These are phyloP conservation scores for Dreissena rostriformis DNA, from an alignment of 1,140 invertebrate species.

Conservation along the genomic window DNA sequence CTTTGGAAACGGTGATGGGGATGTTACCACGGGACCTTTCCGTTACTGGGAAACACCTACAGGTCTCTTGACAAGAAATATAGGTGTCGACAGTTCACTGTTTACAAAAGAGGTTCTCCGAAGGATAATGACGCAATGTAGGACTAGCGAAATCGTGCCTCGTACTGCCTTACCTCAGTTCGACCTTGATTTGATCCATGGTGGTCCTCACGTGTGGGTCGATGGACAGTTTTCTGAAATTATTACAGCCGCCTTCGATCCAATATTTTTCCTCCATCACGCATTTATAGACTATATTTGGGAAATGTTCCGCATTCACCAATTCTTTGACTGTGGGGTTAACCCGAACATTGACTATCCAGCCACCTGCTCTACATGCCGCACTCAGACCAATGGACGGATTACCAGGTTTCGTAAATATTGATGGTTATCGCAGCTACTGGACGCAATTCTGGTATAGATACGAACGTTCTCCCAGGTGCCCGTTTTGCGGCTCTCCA, in stretches of 20 bases:
- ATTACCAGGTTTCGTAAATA: conserved; percentile 29
- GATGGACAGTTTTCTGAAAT: conserved; percentile 69
- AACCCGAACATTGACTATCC: conserved; percentile 45
- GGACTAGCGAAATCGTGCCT: conserved; percentile 25
- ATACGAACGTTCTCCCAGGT: conserved; percentile 44
- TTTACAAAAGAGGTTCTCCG: conserved; percentile 25
- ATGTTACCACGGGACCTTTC: conserved; percentile 78
- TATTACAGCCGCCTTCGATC: conserved; percentile 77
- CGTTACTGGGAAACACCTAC: conserved; percentile 60
- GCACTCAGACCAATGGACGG: conserved; percentile 37
- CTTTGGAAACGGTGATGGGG: conserved; percentile 79
- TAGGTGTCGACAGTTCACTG: conserved; percentile 31
- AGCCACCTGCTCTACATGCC: conserved; percentile 8
- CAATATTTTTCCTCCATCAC: conserved; percentile 80
- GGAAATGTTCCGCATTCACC: conserved; percentile 65
- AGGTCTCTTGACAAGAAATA: conserved; percentile 52
- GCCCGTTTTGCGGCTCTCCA: conserved; percentile 47
- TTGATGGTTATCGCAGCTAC: conserved; percentile 40
- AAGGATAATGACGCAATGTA: conserved; percentile 35
- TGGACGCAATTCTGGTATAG: conserved; percentile 55
- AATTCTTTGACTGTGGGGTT: conserved; percentile 20
- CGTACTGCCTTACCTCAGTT: conserved; percentile 50
- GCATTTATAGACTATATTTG: conserved; percentile 77
- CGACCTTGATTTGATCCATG: conserved; percentile 68
- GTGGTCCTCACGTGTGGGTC: conserved; percentile 64